phyloP scores from a whole-genome alignment of 2,797 vertebrate species.

The Discoglossus pictus region DNA sequence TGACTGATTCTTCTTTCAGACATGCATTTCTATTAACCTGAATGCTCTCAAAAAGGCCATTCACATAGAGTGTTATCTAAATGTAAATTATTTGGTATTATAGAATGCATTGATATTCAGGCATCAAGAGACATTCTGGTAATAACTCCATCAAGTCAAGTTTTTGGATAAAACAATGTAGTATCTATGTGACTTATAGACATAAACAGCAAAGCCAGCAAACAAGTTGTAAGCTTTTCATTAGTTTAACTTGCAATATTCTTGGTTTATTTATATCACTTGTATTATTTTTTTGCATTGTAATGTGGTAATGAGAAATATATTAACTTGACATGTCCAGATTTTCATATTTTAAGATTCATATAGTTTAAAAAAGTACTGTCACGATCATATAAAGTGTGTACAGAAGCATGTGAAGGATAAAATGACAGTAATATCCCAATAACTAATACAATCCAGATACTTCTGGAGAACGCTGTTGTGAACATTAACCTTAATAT shows the following conservation, averaged over 20 bases:
- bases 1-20: conserved; percentile 48
- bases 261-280: conserved; percentile 10
- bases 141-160: conserved; percentile 40
- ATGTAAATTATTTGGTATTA: conserved; percentile 52
- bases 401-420: not conserved
- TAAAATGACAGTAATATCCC: not conserved
- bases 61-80: conserved; percentile 48
- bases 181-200: not conserved
- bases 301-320: not conserved
- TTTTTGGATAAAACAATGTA: conserved; percentile 45
- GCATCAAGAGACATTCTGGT: conserved; percentile 38
- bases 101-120: conserved; percentile 45
- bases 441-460: not conserved
- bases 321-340: conserved; percentile 9
- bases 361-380: conserved; percentile 1
- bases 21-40: conserved; percentile 51
- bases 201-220: conserved; percentile 15
- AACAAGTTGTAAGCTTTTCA: conserved; percentile 5
- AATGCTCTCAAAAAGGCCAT: conserved; percentile 46
- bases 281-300: not conserved
- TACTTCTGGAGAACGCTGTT: not conserved
- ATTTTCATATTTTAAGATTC: not conserved
- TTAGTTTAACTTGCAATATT: conserved; percentile 1
- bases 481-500: conserved; percentile 1
- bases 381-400: not conserved